Percentiles rank a stretch among this genome's conserved stretches.
Conservation (phyloP, 2,797 vertebrate genomes). For the Gymnopithys bicolor region DNA sequence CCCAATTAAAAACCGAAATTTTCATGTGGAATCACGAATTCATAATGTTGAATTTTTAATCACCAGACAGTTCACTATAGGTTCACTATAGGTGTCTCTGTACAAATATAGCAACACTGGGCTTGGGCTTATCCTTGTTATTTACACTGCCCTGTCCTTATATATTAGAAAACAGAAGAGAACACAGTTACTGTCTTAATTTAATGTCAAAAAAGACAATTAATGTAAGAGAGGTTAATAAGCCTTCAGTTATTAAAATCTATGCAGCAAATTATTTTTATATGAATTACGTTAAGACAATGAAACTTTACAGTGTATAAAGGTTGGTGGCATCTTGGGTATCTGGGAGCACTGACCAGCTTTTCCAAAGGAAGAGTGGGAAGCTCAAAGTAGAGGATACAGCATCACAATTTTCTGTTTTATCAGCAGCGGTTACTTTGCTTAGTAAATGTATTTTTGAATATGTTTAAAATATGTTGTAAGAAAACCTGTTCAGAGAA, state of each 20-base stretch:
- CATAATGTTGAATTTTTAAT: not conserved
- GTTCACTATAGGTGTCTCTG: not conserved
- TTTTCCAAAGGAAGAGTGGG: not conserved
- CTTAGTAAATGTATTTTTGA: not conserved
- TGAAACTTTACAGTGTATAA: not conserved
- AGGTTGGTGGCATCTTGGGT: not conserved
- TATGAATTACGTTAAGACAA: not conserved
- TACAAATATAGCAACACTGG: not conserved
- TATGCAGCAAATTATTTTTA: not conserved
- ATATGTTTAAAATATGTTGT: not conserved
- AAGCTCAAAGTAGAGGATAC: not conserved
- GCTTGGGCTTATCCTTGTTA: not conserved
- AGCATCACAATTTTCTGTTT: not conserved
- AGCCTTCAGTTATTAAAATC: not conserved
- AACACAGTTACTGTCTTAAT: not conserved
- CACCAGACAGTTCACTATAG: not conserved
- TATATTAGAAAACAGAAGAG: not conserved
- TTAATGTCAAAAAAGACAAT: not conserved
- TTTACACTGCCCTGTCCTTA: not conserved
- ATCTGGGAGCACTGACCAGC: fast-evolving
- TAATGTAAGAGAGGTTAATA: not conserved
- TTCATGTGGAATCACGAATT: not conserved
- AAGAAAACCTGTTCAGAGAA: not conserved
- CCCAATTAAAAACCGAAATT: not conserved
- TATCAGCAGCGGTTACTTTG: not conserved